Conservation (phyloP, 2,113 vertebrate genomes). For the Eulacestoma nigropectus region DNA sequence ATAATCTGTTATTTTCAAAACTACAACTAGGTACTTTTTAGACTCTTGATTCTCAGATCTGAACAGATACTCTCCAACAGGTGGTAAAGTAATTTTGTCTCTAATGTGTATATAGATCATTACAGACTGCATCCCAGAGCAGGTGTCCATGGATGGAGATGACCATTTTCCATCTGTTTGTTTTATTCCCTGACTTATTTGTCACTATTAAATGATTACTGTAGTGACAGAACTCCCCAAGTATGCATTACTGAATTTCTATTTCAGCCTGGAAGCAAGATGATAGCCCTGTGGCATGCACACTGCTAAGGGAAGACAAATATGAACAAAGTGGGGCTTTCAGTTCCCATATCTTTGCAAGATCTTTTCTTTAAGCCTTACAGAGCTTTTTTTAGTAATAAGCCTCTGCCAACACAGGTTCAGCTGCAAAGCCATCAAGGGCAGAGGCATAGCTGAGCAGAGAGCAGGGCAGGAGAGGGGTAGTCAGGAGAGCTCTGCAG, state of each 20-base stretch:
- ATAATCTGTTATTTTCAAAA: constrained; percentile 58
- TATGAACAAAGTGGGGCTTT: constrained; percentile 35
- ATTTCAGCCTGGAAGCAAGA: constrained; percentile 57
- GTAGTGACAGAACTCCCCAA: constrained; percentile 62
- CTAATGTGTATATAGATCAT: constrained; percentile 30
- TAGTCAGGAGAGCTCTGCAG: neutral
- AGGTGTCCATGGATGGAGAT: constrained; percentile 36
- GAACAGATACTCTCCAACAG: constrained; percentile 9
- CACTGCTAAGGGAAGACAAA: constrained; percentile 3
- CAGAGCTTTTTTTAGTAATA: neutral
- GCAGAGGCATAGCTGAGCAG: neutral
- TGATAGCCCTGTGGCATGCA: constrained; percentile 45
- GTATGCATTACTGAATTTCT: constrained; percentile 65
- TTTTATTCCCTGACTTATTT: constrained; percentile 60
- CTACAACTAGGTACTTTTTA: neutral
- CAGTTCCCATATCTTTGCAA: constrained; percentile 49
- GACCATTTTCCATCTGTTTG: constrained; percentile 63
- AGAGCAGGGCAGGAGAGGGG: neutral
- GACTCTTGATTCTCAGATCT: constrained; percentile 20
- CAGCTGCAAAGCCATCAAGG: neutral
- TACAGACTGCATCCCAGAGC: constrained; percentile 36
- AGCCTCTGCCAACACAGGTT: neutral
- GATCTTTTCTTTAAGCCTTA: constrained; percentile 1
- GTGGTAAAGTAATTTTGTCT: constrained; percentile 46
- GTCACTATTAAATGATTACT: constrained; percentile 45